phyloP scores from a whole-genome alignment of 2,888 invertebrate species.

The Phytoseiulus persimilis region DNA sequence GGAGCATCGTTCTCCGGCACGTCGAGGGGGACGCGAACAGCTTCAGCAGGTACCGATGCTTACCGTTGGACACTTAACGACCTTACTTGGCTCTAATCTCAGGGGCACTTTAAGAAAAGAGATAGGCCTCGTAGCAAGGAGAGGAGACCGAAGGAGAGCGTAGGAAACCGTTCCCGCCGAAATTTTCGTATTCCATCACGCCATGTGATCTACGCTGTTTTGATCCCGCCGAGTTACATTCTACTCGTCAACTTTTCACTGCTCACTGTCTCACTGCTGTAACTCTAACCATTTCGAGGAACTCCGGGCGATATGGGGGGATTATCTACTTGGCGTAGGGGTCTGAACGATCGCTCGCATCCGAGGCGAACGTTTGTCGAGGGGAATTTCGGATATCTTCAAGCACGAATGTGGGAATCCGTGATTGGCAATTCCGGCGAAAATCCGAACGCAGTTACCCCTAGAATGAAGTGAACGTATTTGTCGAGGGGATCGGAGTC shows the following conservation, averaged over 20 bases:
- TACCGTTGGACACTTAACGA: constrained; percentile 5
- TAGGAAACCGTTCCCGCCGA: neutral
- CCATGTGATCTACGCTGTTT: neutral
- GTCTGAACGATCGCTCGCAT: too few species aligned
- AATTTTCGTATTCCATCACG: neutral
- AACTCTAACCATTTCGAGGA: neutral
- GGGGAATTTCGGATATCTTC: too few species aligned
- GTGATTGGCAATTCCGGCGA: too few species aligned
- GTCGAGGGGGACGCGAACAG: neutral
- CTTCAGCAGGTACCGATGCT: constrained; percentile 5
- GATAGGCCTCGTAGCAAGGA: neutral
- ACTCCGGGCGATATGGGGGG: neutral
- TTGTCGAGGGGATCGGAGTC: too few species aligned
- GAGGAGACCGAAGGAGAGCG: neutral
- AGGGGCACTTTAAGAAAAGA: neutral
- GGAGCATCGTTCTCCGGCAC: neutral
- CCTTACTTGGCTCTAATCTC: neutral
- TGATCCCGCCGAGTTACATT: neutral
- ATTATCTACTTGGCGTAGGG: neutral
- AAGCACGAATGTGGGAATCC: too few species aligned
- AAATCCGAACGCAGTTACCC: too few species aligned
- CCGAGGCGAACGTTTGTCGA: too few species aligned
- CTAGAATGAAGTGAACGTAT: too few species aligned
- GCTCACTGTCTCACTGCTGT: neutral
- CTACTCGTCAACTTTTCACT: neutral